phyloP scores from a whole-genome alignment of 2,797 vertebrate genomes.

The Leucoraja ocellata region DNA sequence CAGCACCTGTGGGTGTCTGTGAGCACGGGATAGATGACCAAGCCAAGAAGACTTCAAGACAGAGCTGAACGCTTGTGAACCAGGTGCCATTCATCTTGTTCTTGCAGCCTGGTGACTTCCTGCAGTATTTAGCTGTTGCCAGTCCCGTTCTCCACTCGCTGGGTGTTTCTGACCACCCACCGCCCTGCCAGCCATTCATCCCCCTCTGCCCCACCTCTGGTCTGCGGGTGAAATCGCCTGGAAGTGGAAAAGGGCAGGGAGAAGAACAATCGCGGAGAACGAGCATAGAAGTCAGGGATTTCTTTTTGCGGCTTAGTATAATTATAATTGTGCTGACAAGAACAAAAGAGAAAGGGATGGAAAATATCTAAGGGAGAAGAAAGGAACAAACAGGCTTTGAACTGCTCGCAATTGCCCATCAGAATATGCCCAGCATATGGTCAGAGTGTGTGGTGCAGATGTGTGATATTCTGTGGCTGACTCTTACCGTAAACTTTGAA shows the following conservation, averaged over 20 bases:
- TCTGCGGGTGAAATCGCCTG: background rate
- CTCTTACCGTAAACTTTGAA: slow-evolving; percentile 1
- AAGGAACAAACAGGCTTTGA: slow-evolving; percentile 32
- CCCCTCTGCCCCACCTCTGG: background rate
- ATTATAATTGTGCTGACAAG: background rate
- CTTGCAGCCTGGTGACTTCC: background rate
- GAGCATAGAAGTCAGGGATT: background rate
- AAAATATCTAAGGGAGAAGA: slow-evolving; percentile 18
- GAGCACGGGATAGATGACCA: background rate
- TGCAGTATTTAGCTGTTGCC: slow-evolving; percentile 25
- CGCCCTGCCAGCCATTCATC: slow-evolving; percentile 5
- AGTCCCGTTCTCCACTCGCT: background rate
- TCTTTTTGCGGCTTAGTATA: background rate
- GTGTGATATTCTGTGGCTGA: slow-evolving; percentile 34
- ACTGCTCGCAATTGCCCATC: slow-evolving; percentile 13
- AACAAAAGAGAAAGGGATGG: background rate
- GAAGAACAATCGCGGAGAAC: background rate
- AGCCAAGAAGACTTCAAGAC: background rate
- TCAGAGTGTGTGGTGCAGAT: slow-evolving; percentile 32
- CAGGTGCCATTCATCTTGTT: background rate
- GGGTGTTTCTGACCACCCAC: slow-evolving; percentile 30
- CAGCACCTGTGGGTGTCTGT: too few relatives aligned
- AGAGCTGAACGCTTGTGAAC: background rate
- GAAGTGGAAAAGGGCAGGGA: background rate
- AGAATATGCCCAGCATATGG: slow-evolving; percentile 35